Evolutionary conservation across 1,140 invertebrate species (phyloP), one percentile per base, ranked within the genome.

Genomic region (Sesamia nonagrioides): DNA sequence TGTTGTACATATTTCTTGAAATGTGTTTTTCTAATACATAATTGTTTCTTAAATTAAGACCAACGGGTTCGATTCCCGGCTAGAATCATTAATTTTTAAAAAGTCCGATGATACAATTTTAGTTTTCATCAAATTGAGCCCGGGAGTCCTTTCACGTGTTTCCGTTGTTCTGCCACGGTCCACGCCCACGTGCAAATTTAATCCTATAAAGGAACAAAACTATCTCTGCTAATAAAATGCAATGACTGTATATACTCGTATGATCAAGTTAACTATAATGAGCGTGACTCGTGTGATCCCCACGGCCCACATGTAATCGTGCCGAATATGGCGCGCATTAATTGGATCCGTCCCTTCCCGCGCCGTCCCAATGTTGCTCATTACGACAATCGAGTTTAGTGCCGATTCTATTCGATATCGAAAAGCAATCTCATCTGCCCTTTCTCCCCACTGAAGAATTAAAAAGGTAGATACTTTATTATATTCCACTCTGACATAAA

Each of bases 341-440:
- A 89, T 89, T 89, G 88, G 84, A 88, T 85, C 73, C 79, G 76
- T 60, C 56, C 81, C 82, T 83, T 86, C 84, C 81, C 78, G 86
- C 78, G 86, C 84, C 77, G 73, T 75, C 68, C 56, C 50, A 52
- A 58, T 78, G 77, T 45, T 48, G 76, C 83, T 85, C 82, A 82
- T 88, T 85, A 80, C 82, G 80, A 88, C 85, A 87, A 83, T 80
- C 86, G 82, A 86, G 80, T 84, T 86, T 85, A 82, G 79, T 78
- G 80, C 77, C 73, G 77, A 78, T 77, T 66, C 50, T 66, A 77
- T 40, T 74, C 72, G 72, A 60, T 74, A 74, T 74, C 72, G 54
- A 74, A 60, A 60, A 74, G 40, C 40, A 60, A 74, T 74, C 40
- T 60, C 72, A 45, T 58, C 56, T 13, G 21, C 42, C 37, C 37